A percentile compares a stretch with the other conserved stretches of the same genome.
phyloP scores from a whole-genome alignment of 2,113 vertebrate genomes.

The Phalacrocorax brasilianus region DNA sequence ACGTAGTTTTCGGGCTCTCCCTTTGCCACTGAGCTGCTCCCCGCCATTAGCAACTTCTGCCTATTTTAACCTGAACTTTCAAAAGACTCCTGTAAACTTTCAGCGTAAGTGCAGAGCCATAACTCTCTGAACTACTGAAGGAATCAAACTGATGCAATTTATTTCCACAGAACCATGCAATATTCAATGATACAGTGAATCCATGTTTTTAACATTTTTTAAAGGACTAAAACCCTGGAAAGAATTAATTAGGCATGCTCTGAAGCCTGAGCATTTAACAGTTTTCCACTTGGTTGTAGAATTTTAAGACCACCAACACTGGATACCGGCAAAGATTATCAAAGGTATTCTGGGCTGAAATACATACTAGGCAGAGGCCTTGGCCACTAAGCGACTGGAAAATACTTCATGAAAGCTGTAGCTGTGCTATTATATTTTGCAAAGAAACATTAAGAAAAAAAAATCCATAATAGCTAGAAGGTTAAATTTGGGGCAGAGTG shows the following conservation, averaged over 20 bases:
- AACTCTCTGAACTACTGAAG: slow-evolving; percentile 31
- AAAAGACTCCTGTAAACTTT: slow-evolving; percentile 18
- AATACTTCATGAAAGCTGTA: slow-evolving; percentile 31
- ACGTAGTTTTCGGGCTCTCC: neutral
- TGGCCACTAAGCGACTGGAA: slow-evolving; percentile 40
- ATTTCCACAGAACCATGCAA: slow-evolving; percentile 58
- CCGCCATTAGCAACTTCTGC: neutral
- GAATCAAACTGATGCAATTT: slow-evolving; percentile 61
- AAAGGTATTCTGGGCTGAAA: slow-evolving; percentile 47
- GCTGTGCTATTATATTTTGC: neutral
- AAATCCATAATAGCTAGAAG: neutral
- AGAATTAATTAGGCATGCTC: slow-evolving; percentile 68
- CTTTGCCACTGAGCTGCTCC: neutral
- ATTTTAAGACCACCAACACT: slow-evolving; percentile 66
- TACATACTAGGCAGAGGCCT: slow-evolving; percentile 22
- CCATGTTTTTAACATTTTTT: slow-evolving; percentile 62
- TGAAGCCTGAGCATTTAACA: slow-evolving; percentile 51
- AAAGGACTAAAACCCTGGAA: slow-evolving; percentile 62
- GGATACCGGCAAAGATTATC: slow-evolving; percentile 51
- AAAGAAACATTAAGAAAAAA: neutral
- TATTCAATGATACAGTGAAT: slow-evolving; percentile 63
- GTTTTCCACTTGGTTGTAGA: slow-evolving; percentile 44
- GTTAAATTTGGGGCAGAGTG: slow-evolving; percentile 37
- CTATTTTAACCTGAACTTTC: neutral
- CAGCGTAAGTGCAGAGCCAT: neutral